These are phyloP conservation scores for Pseudocheirus occidentalis DNA, from an alignment of 2,797 vertebrate species.

Conservation along the genomic window DNA sequence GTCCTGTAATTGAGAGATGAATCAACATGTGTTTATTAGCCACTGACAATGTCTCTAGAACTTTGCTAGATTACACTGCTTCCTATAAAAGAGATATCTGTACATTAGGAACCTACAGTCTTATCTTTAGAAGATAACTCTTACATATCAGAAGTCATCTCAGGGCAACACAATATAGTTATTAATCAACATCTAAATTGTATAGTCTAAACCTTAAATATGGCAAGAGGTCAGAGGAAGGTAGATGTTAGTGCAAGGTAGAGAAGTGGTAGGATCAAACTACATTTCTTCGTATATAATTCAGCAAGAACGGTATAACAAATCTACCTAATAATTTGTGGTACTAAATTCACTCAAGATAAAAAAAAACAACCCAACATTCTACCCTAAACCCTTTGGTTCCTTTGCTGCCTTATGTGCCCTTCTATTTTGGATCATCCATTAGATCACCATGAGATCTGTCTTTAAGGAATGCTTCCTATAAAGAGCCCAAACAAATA, in stretches of 20 bases:
- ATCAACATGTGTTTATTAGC: background rate
- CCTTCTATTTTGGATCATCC: slow-evolving; percentile 53
- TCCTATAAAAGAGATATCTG: slow-evolving; percentile 39
- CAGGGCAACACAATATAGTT: slow-evolving; percentile 5
- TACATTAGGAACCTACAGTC: background rate
- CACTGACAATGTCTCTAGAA: background rate
- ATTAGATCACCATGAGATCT: slow-evolving; percentile 31
- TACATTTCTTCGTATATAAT: background rate
- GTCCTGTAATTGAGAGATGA: background rate
- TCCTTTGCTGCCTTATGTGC: slow-evolving; percentile 34
- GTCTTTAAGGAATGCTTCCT: slow-evolving; percentile 57
- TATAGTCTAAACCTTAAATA: background rate
- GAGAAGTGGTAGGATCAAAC: background rate
- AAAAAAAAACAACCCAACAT: background rate
- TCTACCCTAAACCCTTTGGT: slow-evolving; percentile 26
- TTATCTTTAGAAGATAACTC: slow-evolving; percentile 19
- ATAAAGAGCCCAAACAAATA: slow-evolving; percentile 55
- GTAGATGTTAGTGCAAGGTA: background rate
- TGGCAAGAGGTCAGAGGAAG: background rate
- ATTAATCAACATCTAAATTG: background rate
- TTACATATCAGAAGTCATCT: slow-evolving; percentile 16
- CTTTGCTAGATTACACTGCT: background rate
- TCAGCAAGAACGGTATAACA: background rate
- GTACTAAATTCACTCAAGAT: slow-evolving; percentile 23
- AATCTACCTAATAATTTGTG: slow-evolving; percentile 13